phyloP scores from a whole-genome alignment of 2,113 vertebrate species.

The Myiopsitta monachus region DNA sequence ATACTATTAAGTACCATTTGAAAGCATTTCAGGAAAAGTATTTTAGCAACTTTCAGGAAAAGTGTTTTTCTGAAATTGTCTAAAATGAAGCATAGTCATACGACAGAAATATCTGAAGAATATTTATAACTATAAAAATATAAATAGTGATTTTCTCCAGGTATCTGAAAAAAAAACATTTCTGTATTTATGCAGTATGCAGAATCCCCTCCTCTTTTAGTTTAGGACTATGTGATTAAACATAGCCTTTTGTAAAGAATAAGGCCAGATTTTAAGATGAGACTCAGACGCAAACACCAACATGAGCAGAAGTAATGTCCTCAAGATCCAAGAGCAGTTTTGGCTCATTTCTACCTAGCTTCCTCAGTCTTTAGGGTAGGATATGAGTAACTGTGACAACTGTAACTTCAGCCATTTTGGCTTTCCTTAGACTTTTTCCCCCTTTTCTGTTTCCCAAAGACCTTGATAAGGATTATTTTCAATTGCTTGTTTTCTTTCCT shows the following conservation, averaged over 20 bases:
- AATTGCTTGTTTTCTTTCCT: slow-evolving; percentile 39
- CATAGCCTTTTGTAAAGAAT: neutral
- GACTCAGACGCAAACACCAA: neutral
- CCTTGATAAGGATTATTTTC: slow-evolving; percentile 43
- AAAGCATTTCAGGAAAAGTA: neutral
- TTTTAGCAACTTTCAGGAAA: neutral
- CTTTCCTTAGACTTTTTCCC: slow-evolving; percentile 65
- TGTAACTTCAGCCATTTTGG: slow-evolving; percentile 56
- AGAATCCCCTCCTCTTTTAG: neutral
- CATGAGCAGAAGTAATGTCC: neutral
- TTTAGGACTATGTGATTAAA: neutral
- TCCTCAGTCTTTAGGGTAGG: slow-evolving; percentile 62
- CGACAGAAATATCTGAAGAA: neutral
- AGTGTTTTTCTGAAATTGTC: neutral
- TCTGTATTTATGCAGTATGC: neutral
- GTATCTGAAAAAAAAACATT: neutral
- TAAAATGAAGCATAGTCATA: neutral
- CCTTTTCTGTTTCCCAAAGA: slow-evolving; percentile 69
- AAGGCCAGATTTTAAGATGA: neutral
- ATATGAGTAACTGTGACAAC: slow-evolving; percentile 72
- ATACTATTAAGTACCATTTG: neutral
- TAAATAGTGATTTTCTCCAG: neutral
- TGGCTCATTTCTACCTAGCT: slow-evolving; percentile 64
- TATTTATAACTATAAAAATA: neutral
- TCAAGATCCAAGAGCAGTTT: neutral